Evolutionary conservation across 2,113 vertebrate species (phyloP).

Genomic region (Planiliza haematocheilus): DNA sequence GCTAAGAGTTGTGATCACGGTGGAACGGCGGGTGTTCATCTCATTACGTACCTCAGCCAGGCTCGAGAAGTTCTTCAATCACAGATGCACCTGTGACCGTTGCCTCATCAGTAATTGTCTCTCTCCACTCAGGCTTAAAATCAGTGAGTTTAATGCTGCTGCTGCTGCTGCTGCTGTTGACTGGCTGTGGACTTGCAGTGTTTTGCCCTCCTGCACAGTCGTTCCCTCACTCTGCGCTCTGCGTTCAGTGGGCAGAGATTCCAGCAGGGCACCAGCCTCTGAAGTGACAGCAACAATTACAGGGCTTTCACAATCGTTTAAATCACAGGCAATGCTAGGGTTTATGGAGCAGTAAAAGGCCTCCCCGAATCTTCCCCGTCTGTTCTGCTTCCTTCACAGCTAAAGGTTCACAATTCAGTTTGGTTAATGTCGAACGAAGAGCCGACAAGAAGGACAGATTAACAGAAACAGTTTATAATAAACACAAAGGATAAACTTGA

Average conservation of each 20-base stretch:
- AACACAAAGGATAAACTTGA: not conserved
- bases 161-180: not conserved
- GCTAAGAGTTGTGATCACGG: not conserved
- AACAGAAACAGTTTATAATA: not conserved
- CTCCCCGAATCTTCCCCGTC: not conserved
- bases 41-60: not conserved
- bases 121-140: not conserved
- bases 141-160: not conserved
- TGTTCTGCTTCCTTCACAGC: not conserved
- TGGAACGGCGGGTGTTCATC: not conserved
- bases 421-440: not conserved
- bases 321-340: not conserved
- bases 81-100: not conserved
- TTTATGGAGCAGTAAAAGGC: constrained; percentile 1
- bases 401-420: not conserved
- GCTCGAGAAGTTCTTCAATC: no score
- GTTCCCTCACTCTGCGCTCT: not conserved
- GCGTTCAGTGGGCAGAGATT: constrained; percentile 4
- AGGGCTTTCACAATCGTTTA: constrained; percentile 15
- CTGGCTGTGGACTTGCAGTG: not conserved
- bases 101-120: not conserved
- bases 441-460: not conserved
- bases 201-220: not conserved
- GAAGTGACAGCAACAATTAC: constrained; percentile 23
- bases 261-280: not conserved